A percentile compares a stretch with the other conserved stretches of the same genome.
Evolutionary conservation across 2,113 vertebrate species (phyloP).

Genomic region (Ascaphus truei): DNA sequence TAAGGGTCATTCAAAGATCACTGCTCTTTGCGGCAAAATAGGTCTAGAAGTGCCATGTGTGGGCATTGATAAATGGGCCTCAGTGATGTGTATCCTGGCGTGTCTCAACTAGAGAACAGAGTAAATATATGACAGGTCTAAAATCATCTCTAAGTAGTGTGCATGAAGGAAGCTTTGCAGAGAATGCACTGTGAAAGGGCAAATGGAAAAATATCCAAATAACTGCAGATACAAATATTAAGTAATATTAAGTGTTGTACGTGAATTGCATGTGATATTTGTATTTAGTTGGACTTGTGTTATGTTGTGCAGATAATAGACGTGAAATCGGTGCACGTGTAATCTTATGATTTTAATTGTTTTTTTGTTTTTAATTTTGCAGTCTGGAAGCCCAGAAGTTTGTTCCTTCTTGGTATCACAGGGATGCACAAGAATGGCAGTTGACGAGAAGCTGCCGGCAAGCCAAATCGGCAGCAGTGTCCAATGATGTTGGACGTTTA

Average conservation of each 20-base stretch:
- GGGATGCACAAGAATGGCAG: background rate
- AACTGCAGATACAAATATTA: no score
- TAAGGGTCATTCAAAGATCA: constrained; percentile 26
- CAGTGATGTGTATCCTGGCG: constrained; percentile 15
- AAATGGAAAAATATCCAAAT: background rate
- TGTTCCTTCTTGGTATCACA: background rate
- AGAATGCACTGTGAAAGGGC: background rate
- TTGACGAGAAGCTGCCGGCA: background rate
- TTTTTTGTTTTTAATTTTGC: background rate
- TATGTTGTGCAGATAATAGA: no score
- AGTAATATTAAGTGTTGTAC: no score
- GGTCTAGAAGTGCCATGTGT: background rate
- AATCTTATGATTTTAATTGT: background rate
- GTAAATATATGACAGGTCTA: constrained; percentile 12
- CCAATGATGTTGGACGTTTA: no score
- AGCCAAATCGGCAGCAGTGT: background rate
- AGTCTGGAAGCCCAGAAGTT: background rate
- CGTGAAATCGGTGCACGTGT: background rate
- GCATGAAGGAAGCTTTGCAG: background rate
- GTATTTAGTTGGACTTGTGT: no score
- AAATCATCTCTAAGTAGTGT: constrained; percentile 5
- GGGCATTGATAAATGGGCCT: constrained; percentile 25
- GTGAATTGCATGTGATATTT: no score
- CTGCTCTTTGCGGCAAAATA: constrained; percentile 4
- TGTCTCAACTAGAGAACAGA: constrained; percentile 16